phyloP scores from a whole-genome alignment of 2,888 invertebrate genomes.

The Deilephila elpenor region DNA sequence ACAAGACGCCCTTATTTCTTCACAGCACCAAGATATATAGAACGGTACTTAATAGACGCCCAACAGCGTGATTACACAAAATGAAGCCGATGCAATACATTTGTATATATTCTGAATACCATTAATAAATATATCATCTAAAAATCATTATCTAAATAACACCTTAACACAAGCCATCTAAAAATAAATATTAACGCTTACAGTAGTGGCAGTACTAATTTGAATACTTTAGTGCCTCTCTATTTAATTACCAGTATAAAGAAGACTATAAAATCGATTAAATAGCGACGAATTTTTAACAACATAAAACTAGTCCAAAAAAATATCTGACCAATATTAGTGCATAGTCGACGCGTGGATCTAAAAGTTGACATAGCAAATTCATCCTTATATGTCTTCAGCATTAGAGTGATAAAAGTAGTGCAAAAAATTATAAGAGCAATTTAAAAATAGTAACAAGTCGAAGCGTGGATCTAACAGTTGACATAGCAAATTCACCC shows the following conservation, averaged over 20 bases:
- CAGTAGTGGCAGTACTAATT: slow-evolving; percentile 59
- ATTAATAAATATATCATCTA: slow-evolving; percentile 36
- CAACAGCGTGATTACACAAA: slow-evolving; percentile 7
- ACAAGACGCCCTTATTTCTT: no score
- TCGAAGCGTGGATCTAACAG: no score
- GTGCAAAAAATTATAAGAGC: no score
- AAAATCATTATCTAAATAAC: slow-evolving; percentile 36
- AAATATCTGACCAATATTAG: background rate
- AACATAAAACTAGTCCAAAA: background rate
- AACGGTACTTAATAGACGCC: no score
- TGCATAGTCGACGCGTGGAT: no score
- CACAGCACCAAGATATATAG: no score
- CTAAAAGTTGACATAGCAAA: no score
- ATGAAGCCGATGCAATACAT: slow-evolving; percentile 25
- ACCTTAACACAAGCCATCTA: slow-evolving; percentile 49
- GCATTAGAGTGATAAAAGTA: no score
- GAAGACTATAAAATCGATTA: background rate
- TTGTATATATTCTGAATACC: slow-evolving; percentile 32
- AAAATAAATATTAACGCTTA: slow-evolving; percentile 59
- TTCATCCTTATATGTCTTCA: no score
- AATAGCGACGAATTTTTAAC: background rate
- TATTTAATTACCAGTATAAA: slow-evolving; percentile 32
- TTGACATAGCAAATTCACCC: no score
- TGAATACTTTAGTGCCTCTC: slow-evolving; percentile 39
- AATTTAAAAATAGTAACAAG: no score